phyloP scores from a whole-genome alignment of 2,113 vertebrate species.

The Gila orcuttii region DNA sequence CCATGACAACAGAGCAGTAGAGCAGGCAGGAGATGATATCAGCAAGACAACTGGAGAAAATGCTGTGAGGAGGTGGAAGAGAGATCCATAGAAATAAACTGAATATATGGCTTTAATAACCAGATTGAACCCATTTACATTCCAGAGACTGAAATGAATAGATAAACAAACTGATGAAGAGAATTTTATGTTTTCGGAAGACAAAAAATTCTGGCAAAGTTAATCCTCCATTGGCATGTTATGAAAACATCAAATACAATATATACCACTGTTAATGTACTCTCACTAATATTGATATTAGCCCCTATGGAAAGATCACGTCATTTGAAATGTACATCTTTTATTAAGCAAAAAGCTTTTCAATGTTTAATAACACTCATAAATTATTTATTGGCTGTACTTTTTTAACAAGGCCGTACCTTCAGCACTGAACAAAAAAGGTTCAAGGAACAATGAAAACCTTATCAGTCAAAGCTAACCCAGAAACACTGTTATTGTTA shows the following conservation, averaged over 20 bases:
- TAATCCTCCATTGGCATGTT: constrained; percentile 6
- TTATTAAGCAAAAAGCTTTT: constrained; percentile 49
- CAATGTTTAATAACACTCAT: constrained; percentile 54
- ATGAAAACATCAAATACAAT: background rate
- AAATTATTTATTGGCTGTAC: constrained; percentile 44
- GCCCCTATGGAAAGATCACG: constrained; percentile 18
- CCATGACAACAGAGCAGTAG: constrained; percentile 20
- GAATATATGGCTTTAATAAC: constrained; percentile 20
- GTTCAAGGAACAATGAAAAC: constrained; percentile 24
- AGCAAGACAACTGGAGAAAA: background rate
- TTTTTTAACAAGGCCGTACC: constrained; percentile 41
- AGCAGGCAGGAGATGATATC: constrained; percentile 18
- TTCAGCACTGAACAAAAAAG: constrained; percentile 41
- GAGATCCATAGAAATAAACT: background rate
- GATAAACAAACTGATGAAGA: background rate
- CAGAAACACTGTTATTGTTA: constrained; percentile 16
- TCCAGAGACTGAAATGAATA: background rate
- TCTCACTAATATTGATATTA: constrained; percentile 21
- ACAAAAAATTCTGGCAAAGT: background rate
- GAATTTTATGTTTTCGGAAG: background rate
- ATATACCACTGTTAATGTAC: constrained; percentile 21
- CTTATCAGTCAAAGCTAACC: background rate
- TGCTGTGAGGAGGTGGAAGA: background rate
- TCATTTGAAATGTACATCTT: constrained; percentile 30
- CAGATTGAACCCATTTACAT: background rate